A percentile compares a stretch with the other conserved stretches of the same genome.
phyloP scores from a whole-genome alignment of 2,888 invertebrate genomes.

The Blastobasis lacticolella region DNA sequence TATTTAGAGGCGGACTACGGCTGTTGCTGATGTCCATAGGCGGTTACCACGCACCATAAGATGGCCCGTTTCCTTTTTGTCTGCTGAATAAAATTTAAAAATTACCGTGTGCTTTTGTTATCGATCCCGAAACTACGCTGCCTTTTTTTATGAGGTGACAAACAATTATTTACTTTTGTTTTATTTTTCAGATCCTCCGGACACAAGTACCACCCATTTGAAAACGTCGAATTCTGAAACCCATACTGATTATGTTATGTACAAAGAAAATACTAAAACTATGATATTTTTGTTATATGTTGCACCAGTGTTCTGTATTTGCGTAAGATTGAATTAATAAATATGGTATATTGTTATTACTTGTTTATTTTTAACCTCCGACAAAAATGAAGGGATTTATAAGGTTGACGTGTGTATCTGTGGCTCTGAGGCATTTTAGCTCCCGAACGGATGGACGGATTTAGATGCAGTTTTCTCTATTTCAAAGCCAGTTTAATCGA shows the following conservation, averaged over 20 bases:
- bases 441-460: too few relatives aligned
- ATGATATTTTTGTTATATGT: too few relatives aligned
- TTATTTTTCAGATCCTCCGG: slow-evolving; percentile 64
- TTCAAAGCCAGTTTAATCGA: too few relatives aligned
- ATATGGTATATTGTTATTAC: too few relatives aligned
- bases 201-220: slow-evolving; percentile 77
- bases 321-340: too few relatives aligned
- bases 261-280: too few relatives aligned
- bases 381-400: too few relatives aligned
- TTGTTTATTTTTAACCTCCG: too few relatives aligned
- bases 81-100: background rate
- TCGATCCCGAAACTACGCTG: background rate
- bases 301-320: too few relatives aligned
- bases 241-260: background rate
- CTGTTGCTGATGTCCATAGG: background rate
- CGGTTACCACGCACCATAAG: background rate
- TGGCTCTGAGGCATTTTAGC: too few relatives aligned
- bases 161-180: slow-evolving; percentile 1
- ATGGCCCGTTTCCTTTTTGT: background rate
- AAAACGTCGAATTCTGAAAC: slow-evolving; percentile 71
- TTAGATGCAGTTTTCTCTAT: too few relatives aligned
- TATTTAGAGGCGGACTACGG: background rate
- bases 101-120: background rate
- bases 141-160: background rate
- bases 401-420: too few relatives aligned